phyloP scores from a whole-genome alignment of 2,797 vertebrate genomes.

The Miichthys miiuy region DNA sequence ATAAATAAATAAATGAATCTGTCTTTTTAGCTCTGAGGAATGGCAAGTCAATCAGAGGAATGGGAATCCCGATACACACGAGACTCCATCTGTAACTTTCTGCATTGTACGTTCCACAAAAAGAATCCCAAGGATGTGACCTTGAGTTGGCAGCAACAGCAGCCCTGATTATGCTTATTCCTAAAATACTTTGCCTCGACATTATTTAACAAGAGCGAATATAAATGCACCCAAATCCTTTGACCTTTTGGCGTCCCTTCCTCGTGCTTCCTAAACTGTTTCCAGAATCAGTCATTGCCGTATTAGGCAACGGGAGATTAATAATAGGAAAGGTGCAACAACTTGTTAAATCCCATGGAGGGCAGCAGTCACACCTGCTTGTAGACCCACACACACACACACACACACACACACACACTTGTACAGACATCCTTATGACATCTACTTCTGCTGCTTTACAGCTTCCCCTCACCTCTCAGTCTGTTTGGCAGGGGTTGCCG shows the following conservation, averaged over 20 bases:
- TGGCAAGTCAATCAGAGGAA: background rate
- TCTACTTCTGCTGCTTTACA: conserved; percentile 66
- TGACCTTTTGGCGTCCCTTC: conserved; percentile 20
- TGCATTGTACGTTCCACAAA: background rate
- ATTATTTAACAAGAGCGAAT: conserved; percentile 6
- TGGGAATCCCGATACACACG: background rate
- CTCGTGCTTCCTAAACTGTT: background rate
- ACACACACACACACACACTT: conserved; percentile 16
- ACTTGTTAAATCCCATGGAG: conserved; percentile 62
- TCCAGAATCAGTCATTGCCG: conserved; percentile 1
- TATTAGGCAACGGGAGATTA: conserved; percentile 12
- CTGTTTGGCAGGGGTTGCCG: conserved; percentile 77
- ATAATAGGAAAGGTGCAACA: conserved; percentile 39
- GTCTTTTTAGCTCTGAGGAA: background rate
- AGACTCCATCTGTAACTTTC: background rate
- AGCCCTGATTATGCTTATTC: background rate
- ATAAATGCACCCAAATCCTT: conserved; percentile 5
- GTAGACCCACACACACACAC: conserved; percentile 15
- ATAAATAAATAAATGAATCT: background rate
- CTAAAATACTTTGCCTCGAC: conserved; percentile 7
- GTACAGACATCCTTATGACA: conserved; percentile 55
- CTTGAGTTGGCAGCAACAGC: background rate
- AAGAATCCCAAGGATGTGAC: background rate
- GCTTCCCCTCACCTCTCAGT: conserved; percentile 64
- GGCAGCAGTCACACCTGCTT: conserved; percentile 63